phyloP scores from a whole-genome alignment of 2,888 invertebrate genomes.

The Hoplodrina blanda region DNA sequence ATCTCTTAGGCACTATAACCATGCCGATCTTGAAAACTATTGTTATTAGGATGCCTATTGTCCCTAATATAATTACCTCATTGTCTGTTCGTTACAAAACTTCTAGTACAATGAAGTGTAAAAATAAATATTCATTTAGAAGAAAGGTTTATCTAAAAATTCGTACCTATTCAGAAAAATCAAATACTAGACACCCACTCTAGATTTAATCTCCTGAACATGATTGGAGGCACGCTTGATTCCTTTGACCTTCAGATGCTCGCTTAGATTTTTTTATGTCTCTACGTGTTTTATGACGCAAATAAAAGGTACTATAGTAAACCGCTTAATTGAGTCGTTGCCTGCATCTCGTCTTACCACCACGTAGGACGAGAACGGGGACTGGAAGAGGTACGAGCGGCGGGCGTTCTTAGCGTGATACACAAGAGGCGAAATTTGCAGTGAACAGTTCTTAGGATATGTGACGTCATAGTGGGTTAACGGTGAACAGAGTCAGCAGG shows the following conservation, averaged over 20 bases:
- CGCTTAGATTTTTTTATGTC: conserved; percentile 18
- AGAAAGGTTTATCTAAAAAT: background rate
- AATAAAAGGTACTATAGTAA: background rate
- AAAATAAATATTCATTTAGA: background rate
- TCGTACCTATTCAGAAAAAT: conserved; percentile 6
- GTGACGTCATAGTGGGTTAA: too few relatives aligned
- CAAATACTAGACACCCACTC: background rate
- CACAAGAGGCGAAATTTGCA: too few relatives aligned
- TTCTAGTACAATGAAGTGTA: background rate
- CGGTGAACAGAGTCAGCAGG: too few relatives aligned
- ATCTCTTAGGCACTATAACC: too few relatives aligned
- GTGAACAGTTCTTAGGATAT: too few relatives aligned
- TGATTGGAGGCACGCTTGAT: conserved; percentile 12
- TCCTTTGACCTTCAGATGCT: conserved; percentile 16
- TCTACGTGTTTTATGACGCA: background rate
- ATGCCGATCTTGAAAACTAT: background rate
- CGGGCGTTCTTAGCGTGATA: too few relatives aligned
- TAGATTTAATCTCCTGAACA: conserved; percentile 9
- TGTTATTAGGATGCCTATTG: too few relatives aligned
- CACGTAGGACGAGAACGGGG: too few relatives aligned
- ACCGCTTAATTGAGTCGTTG: too few relatives aligned
- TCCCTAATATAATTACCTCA: background rate
- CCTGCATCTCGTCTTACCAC: too few relatives aligned
- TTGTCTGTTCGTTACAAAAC: background rate
- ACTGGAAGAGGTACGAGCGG: too few relatives aligned